Evolutionary conservation across 2,888 invertebrate genomes (phyloP).

Genomic region (Sesia apiformis): DNA sequence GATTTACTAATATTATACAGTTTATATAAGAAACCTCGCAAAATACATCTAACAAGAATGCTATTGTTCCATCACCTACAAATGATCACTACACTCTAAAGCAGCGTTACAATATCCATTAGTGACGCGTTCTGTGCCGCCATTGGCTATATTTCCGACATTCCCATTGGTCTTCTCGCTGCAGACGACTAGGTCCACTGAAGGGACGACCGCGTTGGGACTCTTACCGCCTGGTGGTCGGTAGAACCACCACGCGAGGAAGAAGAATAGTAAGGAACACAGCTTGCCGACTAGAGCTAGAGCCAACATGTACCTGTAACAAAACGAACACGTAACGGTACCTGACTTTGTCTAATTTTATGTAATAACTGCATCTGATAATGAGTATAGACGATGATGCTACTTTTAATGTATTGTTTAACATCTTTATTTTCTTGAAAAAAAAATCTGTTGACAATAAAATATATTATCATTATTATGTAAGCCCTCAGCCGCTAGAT

Average conservation of each 20-base stretch:
- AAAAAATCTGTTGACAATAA: too few species aligned
- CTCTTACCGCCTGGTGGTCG: conserved; percentile 73
- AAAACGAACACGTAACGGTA: background rate
- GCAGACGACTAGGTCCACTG: conserved; percentile 45
- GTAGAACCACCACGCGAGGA: conserved; percentile 85
- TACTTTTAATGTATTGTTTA: too few species aligned
- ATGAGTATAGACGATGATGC: too few species aligned
- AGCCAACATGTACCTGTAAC: conserved; percentile 80
- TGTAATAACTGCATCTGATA: too few species aligned
- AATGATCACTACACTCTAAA: conserved; percentile 59
- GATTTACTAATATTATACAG: too few species aligned
- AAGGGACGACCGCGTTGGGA: conserved; percentile 46
- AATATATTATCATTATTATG: too few species aligned
- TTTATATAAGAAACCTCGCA: too few species aligned
- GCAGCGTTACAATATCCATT: conserved; percentile 65
- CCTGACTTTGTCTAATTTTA: too few species aligned
- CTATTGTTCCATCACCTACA: conserved; percentile 22
- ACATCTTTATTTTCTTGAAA: too few species aligned
- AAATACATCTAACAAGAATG: too few species aligned
- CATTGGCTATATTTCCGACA: conserved; percentile 14
- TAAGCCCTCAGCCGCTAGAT: too few species aligned
- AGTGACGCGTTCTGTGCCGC: conserved; percentile 6
- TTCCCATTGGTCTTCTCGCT: conserved; percentile 42
- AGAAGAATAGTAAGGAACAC: conserved; percentile 81
- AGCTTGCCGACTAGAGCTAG: conserved; percentile 82